These are phyloP conservation scores for Heliocidaris tuberculata DNA, from an alignment of 35 echinoderm and acorn worm genomes.

Conservation along the genomic window DNA sequence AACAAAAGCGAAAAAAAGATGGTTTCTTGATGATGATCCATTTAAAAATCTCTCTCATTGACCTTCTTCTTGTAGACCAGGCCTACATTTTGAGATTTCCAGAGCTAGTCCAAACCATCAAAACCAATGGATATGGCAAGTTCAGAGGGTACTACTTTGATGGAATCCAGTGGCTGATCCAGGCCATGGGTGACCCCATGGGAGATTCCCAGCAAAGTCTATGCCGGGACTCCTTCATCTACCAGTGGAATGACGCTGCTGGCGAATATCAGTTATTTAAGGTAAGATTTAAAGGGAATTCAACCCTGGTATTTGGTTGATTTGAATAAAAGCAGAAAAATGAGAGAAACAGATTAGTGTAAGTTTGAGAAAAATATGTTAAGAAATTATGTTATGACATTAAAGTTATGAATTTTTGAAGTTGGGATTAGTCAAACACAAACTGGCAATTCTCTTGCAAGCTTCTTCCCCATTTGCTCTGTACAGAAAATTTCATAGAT, in stretches of 20 bases:
- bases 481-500: no score
- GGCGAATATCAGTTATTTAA: not conserved
- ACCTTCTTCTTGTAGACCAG: not conserved
- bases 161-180: slow-evolving; percentile 12
- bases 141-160: not conserved
- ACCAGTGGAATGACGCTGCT: not conserved
- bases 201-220: not conserved
- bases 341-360: no score
- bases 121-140: not conserved
- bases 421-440: no score
- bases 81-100: slow-evolving; percentile 38
- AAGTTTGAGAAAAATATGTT: no score
- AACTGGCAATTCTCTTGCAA: no score
- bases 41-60: not conserved
- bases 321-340: no score
- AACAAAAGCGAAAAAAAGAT: no score
- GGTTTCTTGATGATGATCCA: no score
- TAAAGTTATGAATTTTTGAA: no score
- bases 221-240: slow-evolving; percentile 1
- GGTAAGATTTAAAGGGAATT: not conserved
- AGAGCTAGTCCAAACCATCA: not conserved
- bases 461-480: no score
- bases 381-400: no score
- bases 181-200: not conserved
- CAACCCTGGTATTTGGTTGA: no score